Evolutionary conservation across 1,140 invertebrate species (phyloP), one percentile per base, ranked within the genome.

Genomic region (Ostrea edulis): DNA sequence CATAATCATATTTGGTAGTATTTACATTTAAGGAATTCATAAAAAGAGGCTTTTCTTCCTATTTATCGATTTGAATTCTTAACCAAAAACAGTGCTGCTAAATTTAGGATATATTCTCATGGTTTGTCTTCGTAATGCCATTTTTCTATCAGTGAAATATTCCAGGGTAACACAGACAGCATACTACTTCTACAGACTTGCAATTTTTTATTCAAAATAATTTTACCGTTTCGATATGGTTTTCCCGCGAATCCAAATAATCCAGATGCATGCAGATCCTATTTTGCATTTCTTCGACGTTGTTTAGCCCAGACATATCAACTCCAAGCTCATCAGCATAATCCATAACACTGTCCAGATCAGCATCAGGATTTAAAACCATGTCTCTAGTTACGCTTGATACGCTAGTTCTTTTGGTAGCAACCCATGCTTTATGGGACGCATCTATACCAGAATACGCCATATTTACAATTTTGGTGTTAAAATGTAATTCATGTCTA

Each of bases 241-340:
- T 83, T 53, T 25, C 82, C 44, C 20, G 20, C 44, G 22, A 77
- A 25, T 83, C 82, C 82, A 53, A 14, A 35, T 25, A 53, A n/a
- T 83, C 82, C 82, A 83, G 82, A 25, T 83, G 82, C 52, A 83
- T 83, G 20, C 44, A 53, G 5, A 85, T 58, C 7, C 84, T 29
- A 29, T n/a, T 65, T 17, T 35, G 52, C 84, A 62, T 62, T 44
- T 65, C 54, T n/a, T 85, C 84, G 12, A 85, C 53, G 20, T 62
- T 35, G 22, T 85, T 51, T 0, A 85, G 22, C 5, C 55, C 55
- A 29, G 51, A 22, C 25, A 85, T 8, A 65, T 65, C 58, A 5
- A 85, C 84, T 29, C 58, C 84, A 4, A 85, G 54, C 0, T 35
- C 20, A 14, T 85, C 84, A 2, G 35, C 54, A 85, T 35, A 85